Percentiles rank a stretch among this genome's conserved stretches.
Conservation (phyloP, 2,113 vertebrate species). For the Oryctolagus cuniculus region DNA sequence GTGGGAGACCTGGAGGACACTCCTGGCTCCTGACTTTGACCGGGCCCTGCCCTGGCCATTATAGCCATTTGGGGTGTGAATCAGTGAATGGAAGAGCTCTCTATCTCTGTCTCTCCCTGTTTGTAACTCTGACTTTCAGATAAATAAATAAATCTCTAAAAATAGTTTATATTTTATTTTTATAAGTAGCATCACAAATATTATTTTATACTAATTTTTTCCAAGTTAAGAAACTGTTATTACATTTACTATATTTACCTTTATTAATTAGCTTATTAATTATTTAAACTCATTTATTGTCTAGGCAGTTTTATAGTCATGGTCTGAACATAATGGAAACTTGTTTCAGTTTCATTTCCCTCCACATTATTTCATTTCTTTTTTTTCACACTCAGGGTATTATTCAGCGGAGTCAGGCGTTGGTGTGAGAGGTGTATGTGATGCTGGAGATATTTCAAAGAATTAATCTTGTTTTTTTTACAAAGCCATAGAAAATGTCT, state of each 20-base stretch:
- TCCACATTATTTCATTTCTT: neutral
- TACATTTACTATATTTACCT: neutral
- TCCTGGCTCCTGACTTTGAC: too few species aligned
- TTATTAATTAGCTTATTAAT: neutral
- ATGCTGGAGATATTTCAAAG: neutral
- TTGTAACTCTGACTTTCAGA: too few species aligned
- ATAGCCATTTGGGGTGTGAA: too few species aligned
- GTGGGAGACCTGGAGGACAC: too few species aligned
- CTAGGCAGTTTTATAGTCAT: neutral
- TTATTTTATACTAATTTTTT: neutral
- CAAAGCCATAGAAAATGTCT: neutral
- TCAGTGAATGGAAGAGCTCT: too few species aligned
- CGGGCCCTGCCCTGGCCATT: too few species aligned
- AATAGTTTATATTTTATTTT: neutral
- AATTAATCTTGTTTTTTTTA: neutral
- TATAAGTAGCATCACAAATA: neutral
- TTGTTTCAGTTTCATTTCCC: neutral
- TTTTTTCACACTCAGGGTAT: neutral
- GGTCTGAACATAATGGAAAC: neutral
- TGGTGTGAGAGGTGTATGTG: accelerated
- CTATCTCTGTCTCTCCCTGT: too few species aligned
- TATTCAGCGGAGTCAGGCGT: neutral
- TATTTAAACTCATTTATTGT: neutral
- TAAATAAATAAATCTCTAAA: too few species aligned
- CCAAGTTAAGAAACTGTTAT: neutral